phyloP scores from a whole-genome alignment of 2,797 vertebrate species.

The Aldrovandia affinis region DNA sequence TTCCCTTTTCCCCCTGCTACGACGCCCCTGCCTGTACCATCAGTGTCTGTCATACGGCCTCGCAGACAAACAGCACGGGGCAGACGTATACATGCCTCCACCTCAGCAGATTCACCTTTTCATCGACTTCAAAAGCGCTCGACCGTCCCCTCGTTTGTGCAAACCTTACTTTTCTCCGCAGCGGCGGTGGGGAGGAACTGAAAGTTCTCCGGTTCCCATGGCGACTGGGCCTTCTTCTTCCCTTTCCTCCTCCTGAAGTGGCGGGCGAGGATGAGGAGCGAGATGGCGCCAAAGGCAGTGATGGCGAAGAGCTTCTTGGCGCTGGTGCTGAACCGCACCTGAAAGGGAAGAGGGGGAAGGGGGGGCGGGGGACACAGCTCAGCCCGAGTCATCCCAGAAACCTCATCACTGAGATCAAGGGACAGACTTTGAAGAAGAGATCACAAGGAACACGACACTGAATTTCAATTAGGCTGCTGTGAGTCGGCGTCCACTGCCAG shows the following conservation, averaged over 20 bases:
- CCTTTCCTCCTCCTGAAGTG: slow-evolving; percentile 91
- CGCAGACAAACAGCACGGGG: neutral
- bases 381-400: neutral
- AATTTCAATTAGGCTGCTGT: slow-evolving; percentile 12
- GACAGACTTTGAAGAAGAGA: slow-evolving; percentile 9
- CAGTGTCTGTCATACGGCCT: neutral
- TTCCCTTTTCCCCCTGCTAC: too few species aligned
- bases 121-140: neutral
- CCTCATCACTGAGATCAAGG: neutral
- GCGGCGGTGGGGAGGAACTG: slow-evolving; percentile 70
- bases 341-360: slow-evolving; percentile 35
- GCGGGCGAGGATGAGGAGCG: slow-evolving; percentile 87
- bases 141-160: neutral
- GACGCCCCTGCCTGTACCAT: too few species aligned
- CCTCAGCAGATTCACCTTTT: neutral
- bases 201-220: slow-evolving; percentile 80
- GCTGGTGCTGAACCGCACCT: slow-evolving; percentile 84
- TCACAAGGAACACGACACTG: slow-evolving; percentile 1
- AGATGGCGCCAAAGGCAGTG: slow-evolving; percentile 83
- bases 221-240: slow-evolving; percentile 71
- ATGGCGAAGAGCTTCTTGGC: slow-evolving; percentile 86
- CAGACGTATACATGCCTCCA: neutral
- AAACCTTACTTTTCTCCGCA: slow-evolving; percentile 77
- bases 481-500: neutral
- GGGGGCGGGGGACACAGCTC: neutral